Conservation (phyloP, 2,113 vertebrate species). For the Nothobranchius furzeri region DNA sequence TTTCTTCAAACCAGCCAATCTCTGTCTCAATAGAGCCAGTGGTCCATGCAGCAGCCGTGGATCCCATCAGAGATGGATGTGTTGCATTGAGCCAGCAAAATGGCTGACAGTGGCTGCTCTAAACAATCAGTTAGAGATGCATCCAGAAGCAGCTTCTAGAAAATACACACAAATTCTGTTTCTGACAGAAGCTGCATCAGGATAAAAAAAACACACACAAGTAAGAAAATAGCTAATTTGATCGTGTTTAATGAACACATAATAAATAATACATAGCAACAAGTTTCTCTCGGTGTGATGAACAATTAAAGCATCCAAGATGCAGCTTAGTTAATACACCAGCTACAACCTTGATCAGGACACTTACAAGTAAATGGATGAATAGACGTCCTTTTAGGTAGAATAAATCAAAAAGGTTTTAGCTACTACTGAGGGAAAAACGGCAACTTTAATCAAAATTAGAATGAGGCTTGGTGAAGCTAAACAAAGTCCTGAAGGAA, state of each 20-base stretch:
- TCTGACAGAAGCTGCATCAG: not conserved
- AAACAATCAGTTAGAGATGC: not conserved
- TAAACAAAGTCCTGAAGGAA: too few species aligned
- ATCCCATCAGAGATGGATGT: constrained; percentile 5
- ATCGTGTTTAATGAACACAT: not conserved
- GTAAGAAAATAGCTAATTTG: not conserved
- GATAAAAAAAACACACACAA: not conserved
- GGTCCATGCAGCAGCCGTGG: not conserved
- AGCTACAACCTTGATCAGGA: too few species aligned
- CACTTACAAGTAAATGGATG: too few species aligned
- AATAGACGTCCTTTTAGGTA: too few species aligned
- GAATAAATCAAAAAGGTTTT: too few species aligned
- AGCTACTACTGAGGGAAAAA: too few species aligned
- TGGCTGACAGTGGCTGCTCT: not conserved
- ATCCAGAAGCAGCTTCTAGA: not conserved
- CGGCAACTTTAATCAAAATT: too few species aligned
- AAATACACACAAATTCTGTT: not conserved
- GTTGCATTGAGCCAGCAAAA: not conserved
- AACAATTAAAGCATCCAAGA: too few species aligned
- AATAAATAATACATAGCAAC: too few species aligned
- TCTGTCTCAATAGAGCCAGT: constrained; percentile 2
- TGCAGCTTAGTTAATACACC: too few species aligned
- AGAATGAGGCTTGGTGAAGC: too few species aligned
- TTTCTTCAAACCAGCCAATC: constrained; percentile 7
- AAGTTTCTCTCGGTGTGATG: too few species aligned